A percentile compares a stretch with the other conserved stretches of the same genome.
Conservation (phyloP, 2,113 vertebrate genomes). For the Acrocephalus arundinaceus region DNA sequence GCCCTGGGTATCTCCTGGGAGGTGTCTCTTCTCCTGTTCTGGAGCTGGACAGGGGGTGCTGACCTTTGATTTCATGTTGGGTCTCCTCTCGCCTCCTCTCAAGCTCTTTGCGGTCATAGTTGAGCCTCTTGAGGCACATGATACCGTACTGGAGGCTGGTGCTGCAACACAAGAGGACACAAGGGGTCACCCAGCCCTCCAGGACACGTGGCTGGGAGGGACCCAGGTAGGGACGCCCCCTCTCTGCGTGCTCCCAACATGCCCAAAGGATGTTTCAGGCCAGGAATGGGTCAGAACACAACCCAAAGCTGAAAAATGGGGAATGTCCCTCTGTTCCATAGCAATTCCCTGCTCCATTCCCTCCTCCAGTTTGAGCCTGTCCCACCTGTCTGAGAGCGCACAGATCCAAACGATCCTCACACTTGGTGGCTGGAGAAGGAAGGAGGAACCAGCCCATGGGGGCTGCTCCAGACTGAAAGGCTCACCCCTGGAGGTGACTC, state of each 20-base stretch:
- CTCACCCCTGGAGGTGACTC: neutral
- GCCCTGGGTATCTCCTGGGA: neutral
- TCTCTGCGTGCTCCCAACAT: neutral
- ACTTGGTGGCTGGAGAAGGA: neutral
- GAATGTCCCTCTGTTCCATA: neutral
- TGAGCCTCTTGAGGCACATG: conserved; percentile 97
- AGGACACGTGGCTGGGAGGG: neutral
- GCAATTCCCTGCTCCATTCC: neutral
- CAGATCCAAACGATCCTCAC: neutral
- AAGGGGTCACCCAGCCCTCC: neutral
- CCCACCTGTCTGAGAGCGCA: neutral
- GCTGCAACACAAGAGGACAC: conserved; percentile 71
- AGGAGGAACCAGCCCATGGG: neutral
- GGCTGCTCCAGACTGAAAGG: neutral
- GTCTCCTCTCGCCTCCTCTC: conserved; percentile 91
- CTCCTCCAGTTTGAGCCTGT: neutral
- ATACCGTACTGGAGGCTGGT: conserved; percentile 96
- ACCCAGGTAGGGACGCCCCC: fast-evolving
- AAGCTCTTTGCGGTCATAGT: conserved; percentile 96
- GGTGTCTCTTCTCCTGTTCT: neutral
- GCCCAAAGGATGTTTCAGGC: neutral
- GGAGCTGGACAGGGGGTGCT: neutral
- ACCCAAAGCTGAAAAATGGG: neutral
- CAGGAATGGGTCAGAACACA: neutral
- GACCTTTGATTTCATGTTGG: conserved; percentile 91